phyloP scores from a whole-genome alignment of 2,797 vertebrate genomes.

The Heteromormyrus szaboi region DNA sequence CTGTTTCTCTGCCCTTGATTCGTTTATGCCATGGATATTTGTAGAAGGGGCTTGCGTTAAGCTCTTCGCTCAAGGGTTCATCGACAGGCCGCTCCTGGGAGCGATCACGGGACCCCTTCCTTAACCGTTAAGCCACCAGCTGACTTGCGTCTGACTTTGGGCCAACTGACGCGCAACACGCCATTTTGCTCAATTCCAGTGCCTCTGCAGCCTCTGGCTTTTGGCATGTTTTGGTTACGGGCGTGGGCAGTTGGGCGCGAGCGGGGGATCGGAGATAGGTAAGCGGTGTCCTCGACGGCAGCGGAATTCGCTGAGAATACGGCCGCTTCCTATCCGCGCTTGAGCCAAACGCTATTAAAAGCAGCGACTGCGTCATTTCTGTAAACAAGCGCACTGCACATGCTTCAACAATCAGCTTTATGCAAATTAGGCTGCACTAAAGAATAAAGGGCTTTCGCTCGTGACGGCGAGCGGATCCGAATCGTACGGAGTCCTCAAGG shows the following conservation, averaged over 20 bases:
- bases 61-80: background rate
- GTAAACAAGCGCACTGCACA: background rate
- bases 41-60: background rate
- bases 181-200: background rate
- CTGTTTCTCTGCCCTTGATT: background rate
- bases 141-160: background rate
- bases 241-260: background rate
- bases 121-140: background rate
- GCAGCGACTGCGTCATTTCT: background rate
- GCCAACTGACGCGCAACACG: background rate
- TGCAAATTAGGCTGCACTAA: background rate
- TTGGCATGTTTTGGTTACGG: background rate
- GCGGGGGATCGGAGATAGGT: background rate
- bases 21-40: background rate
- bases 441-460: background rate
- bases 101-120: background rate
- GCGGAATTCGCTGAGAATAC: background rate
- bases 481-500: background rate
- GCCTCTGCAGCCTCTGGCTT: background rate
- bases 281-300: background rate
- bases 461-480: background rate
- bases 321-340: background rate
- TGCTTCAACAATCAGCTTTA: background rate
- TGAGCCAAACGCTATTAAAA: background rate
- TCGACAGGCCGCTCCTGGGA: background rate